Evolutionary conservation across 2,797 vertebrate genomes (phyloP).

Genomic region (Loriculus beryllinus): DNA sequence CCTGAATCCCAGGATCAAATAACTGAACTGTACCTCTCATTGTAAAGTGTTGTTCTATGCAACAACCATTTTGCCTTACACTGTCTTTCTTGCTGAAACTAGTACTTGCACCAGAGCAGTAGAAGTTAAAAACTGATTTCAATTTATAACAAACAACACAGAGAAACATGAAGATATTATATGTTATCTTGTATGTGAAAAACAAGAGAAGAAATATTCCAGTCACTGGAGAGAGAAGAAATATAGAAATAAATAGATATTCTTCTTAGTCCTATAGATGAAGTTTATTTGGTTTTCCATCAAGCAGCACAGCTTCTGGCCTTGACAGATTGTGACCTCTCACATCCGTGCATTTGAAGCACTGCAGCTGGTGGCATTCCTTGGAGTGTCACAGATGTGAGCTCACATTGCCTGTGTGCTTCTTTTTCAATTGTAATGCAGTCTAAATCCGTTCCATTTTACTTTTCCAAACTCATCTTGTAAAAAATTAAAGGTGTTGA

Average conservation of each 20-base stretch:
- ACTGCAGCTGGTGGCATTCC: background rate
- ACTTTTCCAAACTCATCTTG: background rate
- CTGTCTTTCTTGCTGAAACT: background rate
- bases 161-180: background rate
- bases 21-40: background rate
- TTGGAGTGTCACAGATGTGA: background rate
- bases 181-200: background rate
- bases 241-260: background rate
- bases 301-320: background rate
- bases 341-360: background rate
- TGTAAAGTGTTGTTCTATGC: background rate
- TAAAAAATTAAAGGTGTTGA: background rate
- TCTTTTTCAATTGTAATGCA: background rate
- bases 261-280: background rate
- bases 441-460: background rate
- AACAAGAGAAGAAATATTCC: background rate
- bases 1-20: background rate
- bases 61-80: background rate
- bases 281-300: background rate
- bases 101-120: background rate
- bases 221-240: background rate
- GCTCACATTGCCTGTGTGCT: background rate
- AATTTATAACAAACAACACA: background rate
- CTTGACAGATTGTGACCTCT: background rate
- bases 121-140: background rate